Evolutionary conservation across 1,140 invertebrate genomes (phyloP).

Genomic region (Camponotus floridanus): DNA sequence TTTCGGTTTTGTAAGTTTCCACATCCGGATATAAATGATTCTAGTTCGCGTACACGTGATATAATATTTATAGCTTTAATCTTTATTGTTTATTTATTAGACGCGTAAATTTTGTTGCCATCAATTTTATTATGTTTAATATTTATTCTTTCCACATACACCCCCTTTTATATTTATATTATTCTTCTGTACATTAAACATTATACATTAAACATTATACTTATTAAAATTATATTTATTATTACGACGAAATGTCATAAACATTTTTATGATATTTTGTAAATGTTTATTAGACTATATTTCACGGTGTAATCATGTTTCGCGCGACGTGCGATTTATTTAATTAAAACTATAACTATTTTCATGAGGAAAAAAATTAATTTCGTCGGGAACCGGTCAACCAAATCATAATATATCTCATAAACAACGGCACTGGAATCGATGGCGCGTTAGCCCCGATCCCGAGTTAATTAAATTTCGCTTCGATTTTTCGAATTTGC

Average conservation of each 20-base stretch:
- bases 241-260: slow-evolving; percentile 16
- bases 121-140: background rate
- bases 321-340: slow-evolving; percentile 21
- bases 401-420: slow-evolving; percentile 51
- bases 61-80: background rate
- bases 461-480: slow-evolving; percentile 57
- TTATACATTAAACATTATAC: background rate
- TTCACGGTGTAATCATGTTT: slow-evolving; percentile 21
- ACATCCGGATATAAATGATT: background rate
- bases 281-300: background rate
- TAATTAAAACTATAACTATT: slow-evolving; percentile 39
- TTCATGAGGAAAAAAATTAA: slow-evolving; percentile 47
- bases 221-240: background rate
- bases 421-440: slow-evolving; percentile 35
- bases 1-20: background rate
- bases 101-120: background rate
- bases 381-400: slow-evolving; percentile 40
- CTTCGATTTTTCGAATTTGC: slow-evolving; percentile 56
- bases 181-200: background rate
- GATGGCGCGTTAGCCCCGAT: slow-evolving; percentile 30
- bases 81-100: background rate
- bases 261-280: slow-evolving; percentile 4
- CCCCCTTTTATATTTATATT: background rate
- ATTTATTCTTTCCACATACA: background rate
- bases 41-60: background rate